A percentile compares a stretch with the other conserved stretches of the same genome.
Evolutionary conservation across 2,797 vertebrate genomes (phyloP).

Genomic region (Astyanax mexicanus): DNA sequence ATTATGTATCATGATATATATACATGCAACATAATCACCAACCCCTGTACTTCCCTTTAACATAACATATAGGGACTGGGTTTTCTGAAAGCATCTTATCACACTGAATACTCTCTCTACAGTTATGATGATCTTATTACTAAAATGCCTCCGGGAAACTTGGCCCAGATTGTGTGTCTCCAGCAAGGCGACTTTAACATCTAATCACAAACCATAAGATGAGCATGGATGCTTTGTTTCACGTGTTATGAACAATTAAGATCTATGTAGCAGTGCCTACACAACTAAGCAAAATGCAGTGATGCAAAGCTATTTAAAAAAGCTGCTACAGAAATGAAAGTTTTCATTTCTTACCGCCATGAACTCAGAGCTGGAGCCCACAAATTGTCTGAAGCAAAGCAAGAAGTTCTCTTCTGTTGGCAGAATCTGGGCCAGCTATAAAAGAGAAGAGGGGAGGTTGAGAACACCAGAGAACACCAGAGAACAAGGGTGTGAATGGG

Average conservation of each 20-base stretch:
- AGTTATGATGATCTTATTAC: too few species aligned
- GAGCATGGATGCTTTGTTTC: neutral
- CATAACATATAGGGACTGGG: too few species aligned
- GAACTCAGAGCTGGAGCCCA: conserved; percentile 92
- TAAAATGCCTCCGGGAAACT: too few species aligned
- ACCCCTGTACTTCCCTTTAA: too few species aligned
- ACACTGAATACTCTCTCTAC: too few species aligned
- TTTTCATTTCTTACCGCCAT: conserved; percentile 89
- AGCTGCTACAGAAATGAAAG: neutral
- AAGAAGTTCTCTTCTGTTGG: conserved; percentile 97
- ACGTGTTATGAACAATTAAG: neutral
- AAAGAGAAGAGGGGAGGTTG: conserved; percentile 51
- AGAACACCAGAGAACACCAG: neutral
- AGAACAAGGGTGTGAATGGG: neutral
- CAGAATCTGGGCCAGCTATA: conserved; percentile 94
- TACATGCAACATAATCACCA: too few species aligned
- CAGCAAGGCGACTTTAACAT: too few species aligned
- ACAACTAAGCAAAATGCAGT: neutral
- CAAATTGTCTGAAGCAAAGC: conserved; percentile 93
- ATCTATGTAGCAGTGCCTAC: neutral
- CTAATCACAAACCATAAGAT: too few species aligned
- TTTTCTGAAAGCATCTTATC: too few species aligned
- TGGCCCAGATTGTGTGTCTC: too few species aligned
- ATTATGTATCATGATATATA: too few species aligned
- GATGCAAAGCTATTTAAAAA: neutral